Base-by-base conservation (phyloP, 2,888 invertebrate species). In the Polietes domitor region DNA sequence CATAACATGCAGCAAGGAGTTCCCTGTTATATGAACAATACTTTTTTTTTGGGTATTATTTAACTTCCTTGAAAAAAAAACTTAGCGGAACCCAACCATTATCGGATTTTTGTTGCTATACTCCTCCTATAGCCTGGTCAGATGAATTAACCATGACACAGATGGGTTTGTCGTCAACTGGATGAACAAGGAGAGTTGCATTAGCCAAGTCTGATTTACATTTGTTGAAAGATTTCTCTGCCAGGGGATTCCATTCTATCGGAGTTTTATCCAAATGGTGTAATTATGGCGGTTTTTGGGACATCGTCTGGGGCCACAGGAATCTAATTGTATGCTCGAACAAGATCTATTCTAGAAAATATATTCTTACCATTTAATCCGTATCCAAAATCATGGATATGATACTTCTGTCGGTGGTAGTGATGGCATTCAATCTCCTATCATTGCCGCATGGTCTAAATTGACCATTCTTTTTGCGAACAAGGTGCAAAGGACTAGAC, bases 401-500 rank as follows among this genome's bases (percentile, higher is more conserved):
- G 21, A 24, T 7, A 17, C 24, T 9, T 24, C 55, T 19, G 12
- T 55, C 74, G 15, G 77, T 53, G 17, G 24, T 17, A 4, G 55
- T 55, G 1, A 21, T 19, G 7, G 83, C 50, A 26, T 82, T 82
- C 6, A 82, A 61, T 9, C 74, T 50, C 15, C 80, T 41, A 15
- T 80, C 73, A 28, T 82, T 77, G 0, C 89, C 88, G 43, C 79
- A 79, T 19, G 78, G 82, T 28, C 77, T 41, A 68, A 79, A 83
- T 17, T 80, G 58, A 2, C 76, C 75, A 37, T 71, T 75, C 7
- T 63, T 21, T 19, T 86, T 89, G 85, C n/a, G 75, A 0, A 87
- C 89, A 83, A 91, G 76, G 76, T 90, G 88, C 0, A 93, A 86
- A 0, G 91, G 92, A 55, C 89, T 91, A 0, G 92, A 87, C 92